phyloP scores from a whole-genome alignment of 1,140 invertebrate genomes.

The Aricia agestis region DNA sequence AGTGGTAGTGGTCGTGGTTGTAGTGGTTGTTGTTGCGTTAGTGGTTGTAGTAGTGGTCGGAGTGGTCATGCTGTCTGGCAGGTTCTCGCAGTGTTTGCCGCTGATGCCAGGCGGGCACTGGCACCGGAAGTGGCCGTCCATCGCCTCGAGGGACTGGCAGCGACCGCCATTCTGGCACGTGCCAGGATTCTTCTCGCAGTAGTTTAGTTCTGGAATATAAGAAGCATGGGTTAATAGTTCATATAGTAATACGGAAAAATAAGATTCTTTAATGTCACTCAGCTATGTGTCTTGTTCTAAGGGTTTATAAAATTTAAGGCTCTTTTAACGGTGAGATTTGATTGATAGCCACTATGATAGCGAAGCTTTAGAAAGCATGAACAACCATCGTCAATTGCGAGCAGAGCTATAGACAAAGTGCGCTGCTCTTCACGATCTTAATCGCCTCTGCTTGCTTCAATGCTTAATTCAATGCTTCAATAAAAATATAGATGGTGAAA shows the following conservation, averaged over 20 bases:
- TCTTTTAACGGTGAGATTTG: too few relatives aligned
- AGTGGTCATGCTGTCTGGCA: conserved; percentile 65
- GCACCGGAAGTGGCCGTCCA: conserved; percentile 85
- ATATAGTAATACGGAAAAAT: not conserved
- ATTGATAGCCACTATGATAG: too few relatives aligned
- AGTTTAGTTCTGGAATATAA: conserved; percentile 81
- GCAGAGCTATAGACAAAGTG: too few relatives aligned
- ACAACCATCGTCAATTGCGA: too few relatives aligned
- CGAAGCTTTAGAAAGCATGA: too few relatives aligned
- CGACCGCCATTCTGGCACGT: conserved; percentile 87
- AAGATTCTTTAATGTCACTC: not conserved
- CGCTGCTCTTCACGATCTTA: too few relatives aligned
- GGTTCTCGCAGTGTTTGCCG: conserved; percentile 78
- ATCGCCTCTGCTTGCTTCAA: too few relatives aligned
- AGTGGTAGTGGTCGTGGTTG: conserved; percentile 15
- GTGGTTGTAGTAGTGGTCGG: not conserved
- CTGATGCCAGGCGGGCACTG: conserved; percentile 78
- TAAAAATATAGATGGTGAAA: too few relatives aligned
- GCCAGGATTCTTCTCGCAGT: conserved; percentile 83
- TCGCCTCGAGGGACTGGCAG: conserved; percentile 85
- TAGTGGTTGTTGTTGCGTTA: not conserved
- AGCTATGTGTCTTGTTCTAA: too few relatives aligned
- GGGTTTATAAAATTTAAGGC: too few relatives aligned
- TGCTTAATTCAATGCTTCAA: too few relatives aligned
- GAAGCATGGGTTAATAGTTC: not conserved